Conservation (phyloP, 2,888 invertebrate species). For the Silvanus unidentatus region DNA sequence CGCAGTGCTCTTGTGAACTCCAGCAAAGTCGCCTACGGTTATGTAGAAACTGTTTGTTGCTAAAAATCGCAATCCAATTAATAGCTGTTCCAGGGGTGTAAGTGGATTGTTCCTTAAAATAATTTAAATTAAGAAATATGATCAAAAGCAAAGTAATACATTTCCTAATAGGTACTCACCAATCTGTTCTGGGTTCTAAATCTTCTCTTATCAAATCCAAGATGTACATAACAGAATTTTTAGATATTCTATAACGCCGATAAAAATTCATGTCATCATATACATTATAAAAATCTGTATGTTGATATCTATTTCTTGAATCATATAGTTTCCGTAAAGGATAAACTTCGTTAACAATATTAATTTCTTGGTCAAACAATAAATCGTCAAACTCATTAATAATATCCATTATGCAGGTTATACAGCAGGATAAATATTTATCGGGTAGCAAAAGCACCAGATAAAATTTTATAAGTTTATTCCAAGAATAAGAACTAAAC, state of each 20-base stretch:
- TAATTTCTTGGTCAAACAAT: neutral
- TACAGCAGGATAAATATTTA: too few species aligned
- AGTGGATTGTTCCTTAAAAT: neutral
- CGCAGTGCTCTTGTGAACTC: constrained; percentile 13
- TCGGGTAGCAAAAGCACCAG: too few species aligned
- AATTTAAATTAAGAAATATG: neutral
- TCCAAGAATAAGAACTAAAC: too few species aligned
- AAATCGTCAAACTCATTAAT: neutral
- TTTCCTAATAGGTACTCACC: too few species aligned
- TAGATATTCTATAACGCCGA: neutral
- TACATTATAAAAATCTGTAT: neutral
- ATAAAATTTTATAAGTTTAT: too few species aligned
- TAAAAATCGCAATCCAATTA: constrained; percentile 1
- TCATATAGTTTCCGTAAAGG: neutral
- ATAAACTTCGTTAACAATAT: neutral
- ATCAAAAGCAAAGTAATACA: too few species aligned
- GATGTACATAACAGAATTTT: neutral
- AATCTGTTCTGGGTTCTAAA: neutral
- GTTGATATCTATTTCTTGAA: neutral
- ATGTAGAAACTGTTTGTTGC: constrained; percentile 13
- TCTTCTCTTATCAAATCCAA: neutral
- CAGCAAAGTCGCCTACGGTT: constrained; percentile 14
- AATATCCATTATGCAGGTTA: too few species aligned
- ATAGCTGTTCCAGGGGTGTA: neutral
- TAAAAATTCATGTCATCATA: neutral